A percentile compares a stretch with the other conserved stretches of the same genome.
Evolutionary conservation across 2,888 invertebrate species (phyloP).

Genomic region (Phragmatobia fuliginosa): DNA sequence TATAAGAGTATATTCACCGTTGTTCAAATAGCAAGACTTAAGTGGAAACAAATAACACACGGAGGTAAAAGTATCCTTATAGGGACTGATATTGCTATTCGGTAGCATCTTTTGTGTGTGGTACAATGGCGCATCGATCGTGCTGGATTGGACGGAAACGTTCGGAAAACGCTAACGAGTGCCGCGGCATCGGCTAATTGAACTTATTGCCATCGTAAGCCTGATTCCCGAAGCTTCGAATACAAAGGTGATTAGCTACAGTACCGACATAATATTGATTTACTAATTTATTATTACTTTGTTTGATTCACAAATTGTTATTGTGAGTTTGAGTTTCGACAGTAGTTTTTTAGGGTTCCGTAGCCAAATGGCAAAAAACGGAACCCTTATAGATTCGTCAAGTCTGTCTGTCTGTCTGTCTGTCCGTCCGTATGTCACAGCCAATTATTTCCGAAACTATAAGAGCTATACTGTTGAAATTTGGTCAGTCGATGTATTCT

Average conservation of each 20-base stretch:
- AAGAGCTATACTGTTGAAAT: too few relatives aligned
- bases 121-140: conserved; percentile 82
- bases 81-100: conserved; percentile 75
- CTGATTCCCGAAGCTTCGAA: conserved; percentile 37
- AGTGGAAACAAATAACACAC: conserved; percentile 77
- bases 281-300: conserved; percentile 32
- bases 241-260: conserved; percentile 60
- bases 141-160: conserved; percentile 72
- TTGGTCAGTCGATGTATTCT: too few relatives aligned
- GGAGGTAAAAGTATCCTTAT: conserved; percentile 69
- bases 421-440: too few relatives aligned
- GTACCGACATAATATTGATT: conserved; percentile 73
- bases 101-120: conserved; percentile 79
- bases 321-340: too few relatives aligned
- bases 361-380: too few relatives aligned
- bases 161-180: conserved; percentile 75
- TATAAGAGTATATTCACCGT: conserved; percentile 52
- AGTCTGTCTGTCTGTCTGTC: too few relatives aligned
- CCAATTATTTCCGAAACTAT: too few relatives aligned
- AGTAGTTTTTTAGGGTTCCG: too few relatives aligned
- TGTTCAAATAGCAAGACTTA: conserved; percentile 52
- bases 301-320: too few relatives aligned
- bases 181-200: conserved; percentile 71
- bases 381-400: too few relatives aligned
- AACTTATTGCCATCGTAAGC: conserved; percentile 69